A percentile compares a stretch with the other conserved stretches of the same genome.
phyloP scores from a whole-genome alignment of 2,888 invertebrate species.

The Salticus scenicus region DNA sequence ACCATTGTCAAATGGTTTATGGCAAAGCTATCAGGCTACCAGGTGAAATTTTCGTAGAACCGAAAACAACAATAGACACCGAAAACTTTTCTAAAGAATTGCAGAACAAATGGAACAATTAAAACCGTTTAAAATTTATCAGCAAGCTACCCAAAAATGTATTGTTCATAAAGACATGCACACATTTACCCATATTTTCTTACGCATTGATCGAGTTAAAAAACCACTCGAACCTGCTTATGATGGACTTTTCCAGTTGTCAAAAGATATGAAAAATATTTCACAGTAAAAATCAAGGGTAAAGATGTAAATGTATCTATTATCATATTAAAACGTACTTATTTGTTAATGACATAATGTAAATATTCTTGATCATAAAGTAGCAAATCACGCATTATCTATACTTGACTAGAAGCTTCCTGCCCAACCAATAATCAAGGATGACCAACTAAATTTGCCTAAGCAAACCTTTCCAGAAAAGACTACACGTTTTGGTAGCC shows the following conservation, averaged over 20 bases:
- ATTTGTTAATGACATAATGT: too few relatives aligned
- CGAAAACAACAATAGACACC: not conserved
- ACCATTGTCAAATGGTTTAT: slow-evolving; percentile 23
- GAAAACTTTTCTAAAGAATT: not conserved
- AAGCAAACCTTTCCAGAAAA: too few relatives aligned
- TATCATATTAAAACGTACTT: not conserved
- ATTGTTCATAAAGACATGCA: not conserved
- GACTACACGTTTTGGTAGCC: too few relatives aligned
- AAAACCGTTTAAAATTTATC: not conserved
- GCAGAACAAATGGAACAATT: slow-evolving; percentile 16
- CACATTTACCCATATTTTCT: not conserved
- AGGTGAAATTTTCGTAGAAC: slow-evolving; percentile 23
- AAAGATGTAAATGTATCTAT: not conserved
- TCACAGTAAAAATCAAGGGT: not conserved
- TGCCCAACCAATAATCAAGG: too few relatives aligned
- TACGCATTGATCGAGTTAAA: not conserved
- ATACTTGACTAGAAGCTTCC: too few relatives aligned
- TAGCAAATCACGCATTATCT: too few relatives aligned
- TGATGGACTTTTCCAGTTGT: not conserved
- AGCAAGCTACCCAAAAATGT: not conserved
- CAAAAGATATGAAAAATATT: not conserved
- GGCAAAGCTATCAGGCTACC: not conserved
- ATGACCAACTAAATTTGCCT: too few relatives aligned
- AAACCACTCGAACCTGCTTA: not conserved
- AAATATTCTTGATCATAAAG: too few relatives aligned